Evolutionary conservation across 2,797 vertebrate genomes (phyloP).

Genomic region (Anisognathus igniventris): DNA sequence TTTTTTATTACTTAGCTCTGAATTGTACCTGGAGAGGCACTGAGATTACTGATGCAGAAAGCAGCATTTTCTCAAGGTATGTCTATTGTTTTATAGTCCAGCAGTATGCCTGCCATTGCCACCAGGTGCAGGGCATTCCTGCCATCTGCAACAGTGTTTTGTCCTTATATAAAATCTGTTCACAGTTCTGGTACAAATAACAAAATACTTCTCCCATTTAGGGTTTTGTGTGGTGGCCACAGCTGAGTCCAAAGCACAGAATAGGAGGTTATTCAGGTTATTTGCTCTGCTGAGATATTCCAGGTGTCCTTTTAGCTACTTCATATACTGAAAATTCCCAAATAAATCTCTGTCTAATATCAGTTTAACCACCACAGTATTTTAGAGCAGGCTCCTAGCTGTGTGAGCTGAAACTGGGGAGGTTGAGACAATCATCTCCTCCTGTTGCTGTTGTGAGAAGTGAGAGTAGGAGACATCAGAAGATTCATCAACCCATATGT

Average conservation of each 20-base stretch:
- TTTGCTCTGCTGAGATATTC: neutral
- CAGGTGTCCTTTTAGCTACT: neutral
- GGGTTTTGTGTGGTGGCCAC: neutral
- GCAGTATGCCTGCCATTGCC: neutral
- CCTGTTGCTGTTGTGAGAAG: slow-evolving; percentile 1
- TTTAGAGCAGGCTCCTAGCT: neutral
- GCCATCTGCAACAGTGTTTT: neutral
- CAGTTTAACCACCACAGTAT: neutral
- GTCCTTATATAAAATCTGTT: neutral
- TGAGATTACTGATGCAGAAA: neutral
- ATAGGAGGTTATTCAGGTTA: neutral
- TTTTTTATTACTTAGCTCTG: neutral
- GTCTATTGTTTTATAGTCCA: neutral
- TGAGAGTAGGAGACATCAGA: neutral
- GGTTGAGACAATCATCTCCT: neutral
- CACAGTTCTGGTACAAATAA: neutral
- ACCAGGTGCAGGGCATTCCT: neutral
- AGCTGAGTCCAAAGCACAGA: neutral
- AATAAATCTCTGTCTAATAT: neutral
- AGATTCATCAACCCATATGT: slow-evolving; percentile 20
- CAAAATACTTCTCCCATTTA: neutral
- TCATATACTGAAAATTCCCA: neutral
- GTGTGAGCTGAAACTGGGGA: neutral
- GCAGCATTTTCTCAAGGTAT: neutral
- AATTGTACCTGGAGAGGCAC: neutral